A percentile compares a stretch with the other conserved stretches of the same genome.
phyloP scores from a whole-genome alignment of 2,888 invertebrate species.

The Neoascia interrupta region DNA sequence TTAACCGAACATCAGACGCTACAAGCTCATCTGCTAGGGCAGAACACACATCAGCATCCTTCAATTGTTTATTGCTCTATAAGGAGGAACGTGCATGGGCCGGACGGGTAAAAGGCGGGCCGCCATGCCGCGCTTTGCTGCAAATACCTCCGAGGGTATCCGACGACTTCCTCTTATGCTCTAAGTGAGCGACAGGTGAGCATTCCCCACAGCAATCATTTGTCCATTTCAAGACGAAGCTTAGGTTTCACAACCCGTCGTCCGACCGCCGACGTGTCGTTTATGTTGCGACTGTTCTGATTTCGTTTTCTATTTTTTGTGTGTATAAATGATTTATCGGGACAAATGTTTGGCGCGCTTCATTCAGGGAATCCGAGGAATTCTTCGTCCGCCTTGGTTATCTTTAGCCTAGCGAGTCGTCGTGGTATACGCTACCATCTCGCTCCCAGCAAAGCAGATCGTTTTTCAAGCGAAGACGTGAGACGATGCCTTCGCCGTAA shows the following conservation, averaged over 20 bases:
- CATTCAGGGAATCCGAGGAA: slow-evolving; percentile 67
- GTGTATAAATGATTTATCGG: slow-evolving; percentile 70
- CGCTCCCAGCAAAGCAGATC: slow-evolving; percentile 20
- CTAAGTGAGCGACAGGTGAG: slow-evolving; percentile 60
- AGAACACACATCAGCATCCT: slow-evolving; percentile 58
- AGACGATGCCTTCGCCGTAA: slow-evolving; percentile 27
- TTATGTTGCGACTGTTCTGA: no score
- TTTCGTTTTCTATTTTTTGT: slow-evolving; percentile 10
- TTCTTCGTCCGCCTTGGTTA: slow-evolving; percentile 67
- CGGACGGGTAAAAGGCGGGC: background rate
- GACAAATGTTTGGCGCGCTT: slow-evolving; percentile 71
- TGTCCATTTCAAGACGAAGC: slow-evolving; percentile 53
- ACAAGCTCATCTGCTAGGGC: slow-evolving; percentile 60
- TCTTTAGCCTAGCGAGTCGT: slow-evolving; percentile 59
- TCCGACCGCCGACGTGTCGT: no score
- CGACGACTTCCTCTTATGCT: slow-evolving; percentile 34
- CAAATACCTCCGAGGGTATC: no score
- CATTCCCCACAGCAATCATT: slow-evolving; percentile 59
- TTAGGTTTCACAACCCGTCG: slow-evolving; percentile 37
- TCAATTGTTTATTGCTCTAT: slow-evolving; percentile 53
- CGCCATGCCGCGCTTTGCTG: background rate
- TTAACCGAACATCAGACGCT: slow-evolving; percentile 67
- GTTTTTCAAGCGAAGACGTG: slow-evolving; percentile 48
- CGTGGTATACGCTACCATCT: slow-evolving; percentile 27
- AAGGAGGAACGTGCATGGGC: background rate